Percentiles rank a stretch among this genome's conserved stretches.
Evolutionary conservation across 2,888 invertebrate genomes (phyloP).

Genomic region (Stegana nigrithorax): DNA sequence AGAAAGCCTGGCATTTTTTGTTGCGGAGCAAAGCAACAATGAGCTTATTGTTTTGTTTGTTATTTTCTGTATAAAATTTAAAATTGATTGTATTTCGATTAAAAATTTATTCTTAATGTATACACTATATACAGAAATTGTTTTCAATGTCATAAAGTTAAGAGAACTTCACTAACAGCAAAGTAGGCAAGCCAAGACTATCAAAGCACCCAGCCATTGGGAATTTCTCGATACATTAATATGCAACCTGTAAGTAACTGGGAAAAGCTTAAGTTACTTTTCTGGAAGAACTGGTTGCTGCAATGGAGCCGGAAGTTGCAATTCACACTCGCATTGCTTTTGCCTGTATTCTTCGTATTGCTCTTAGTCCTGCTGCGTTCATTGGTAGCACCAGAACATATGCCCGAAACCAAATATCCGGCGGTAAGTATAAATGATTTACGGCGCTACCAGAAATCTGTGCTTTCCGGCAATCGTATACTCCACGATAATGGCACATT

Average conservation of each 20-base stretch:
- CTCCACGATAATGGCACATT: slow-evolving; percentile 25
- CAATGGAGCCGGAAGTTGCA: slow-evolving; percentile 31
- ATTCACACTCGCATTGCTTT: background rate
- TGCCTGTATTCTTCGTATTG: background rate
- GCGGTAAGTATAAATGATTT: slow-evolving; percentile 16
- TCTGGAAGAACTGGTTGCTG: slow-evolving; percentile 35
- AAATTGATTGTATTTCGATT: too few species aligned
- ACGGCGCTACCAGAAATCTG: background rate
- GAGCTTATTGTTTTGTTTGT: too few species aligned
- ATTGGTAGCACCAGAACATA: background rate
- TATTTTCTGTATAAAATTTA: too few species aligned
- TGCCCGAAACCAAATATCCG: background rate
- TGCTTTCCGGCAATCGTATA: slow-evolving; percentile 22
- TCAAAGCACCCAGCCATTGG: too few species aligned
- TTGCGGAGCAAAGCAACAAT: too few species aligned
- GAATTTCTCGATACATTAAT: too few species aligned
- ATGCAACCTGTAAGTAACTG: slow-evolving; percentile 19
- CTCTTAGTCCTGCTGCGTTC: slow-evolving; percentile 21
- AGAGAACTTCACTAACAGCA: too few species aligned
- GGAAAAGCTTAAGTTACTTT: slow-evolving; percentile 27
- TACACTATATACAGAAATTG: too few species aligned
- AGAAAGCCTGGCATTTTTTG: too few species aligned
- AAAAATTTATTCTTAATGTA: too few species aligned
- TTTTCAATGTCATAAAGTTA: too few species aligned
- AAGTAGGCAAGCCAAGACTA: too few species aligned